phyloP scores from a whole-genome alignment of 35 echinoderm and acorn worm species.

The Chiridota heheva region DNA sequence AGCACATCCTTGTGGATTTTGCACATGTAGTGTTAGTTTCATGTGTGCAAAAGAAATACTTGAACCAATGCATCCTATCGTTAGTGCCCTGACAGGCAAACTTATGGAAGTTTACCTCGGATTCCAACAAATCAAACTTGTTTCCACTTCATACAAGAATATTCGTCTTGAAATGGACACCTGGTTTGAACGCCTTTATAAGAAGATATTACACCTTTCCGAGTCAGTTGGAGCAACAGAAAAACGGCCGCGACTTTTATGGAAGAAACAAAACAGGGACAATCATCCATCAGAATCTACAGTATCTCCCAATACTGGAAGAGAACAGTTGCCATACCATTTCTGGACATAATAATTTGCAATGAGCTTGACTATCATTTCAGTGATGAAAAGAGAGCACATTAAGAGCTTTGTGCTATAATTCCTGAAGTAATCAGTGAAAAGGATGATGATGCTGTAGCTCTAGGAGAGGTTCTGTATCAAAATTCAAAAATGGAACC shows the following conservation, averaged over 20 bases:
- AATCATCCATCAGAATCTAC: conserved; percentile 28
- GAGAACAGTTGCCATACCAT: conserved; percentile 28
- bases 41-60: conserved; percentile 38
- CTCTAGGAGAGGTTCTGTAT: too few relatives aligned
- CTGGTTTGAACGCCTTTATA: conserved; percentile 5
- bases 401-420: too few relatives aligned
- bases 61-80: conserved; percentile 11
- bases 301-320: conserved; percentile 34
- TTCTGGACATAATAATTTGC: conserved; percentile 20
- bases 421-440: too few relatives aligned
- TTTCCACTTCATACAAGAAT: conserved; percentile 1
- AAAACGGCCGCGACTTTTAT: conserved; percentile 13
- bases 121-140: conserved; percentile 6
- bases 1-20: too few relatives aligned
- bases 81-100: conserved; percentile 15
- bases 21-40: neutral
- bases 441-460: too few relatives aligned
- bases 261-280: conserved; percentile 21
- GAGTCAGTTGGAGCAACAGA: neutral
- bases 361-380: too few relatives aligned
- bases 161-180: conserved; percentile 7
- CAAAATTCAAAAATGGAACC: too few relatives aligned
- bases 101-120: conserved; percentile 20
- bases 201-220: neutral
- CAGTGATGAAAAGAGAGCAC: neutral